Evolutionary conservation across 2,797 vertebrate species (phyloP), one percentile per base, ranked within the genome.

Genomic region (Gobio occitaniae): DNA sequence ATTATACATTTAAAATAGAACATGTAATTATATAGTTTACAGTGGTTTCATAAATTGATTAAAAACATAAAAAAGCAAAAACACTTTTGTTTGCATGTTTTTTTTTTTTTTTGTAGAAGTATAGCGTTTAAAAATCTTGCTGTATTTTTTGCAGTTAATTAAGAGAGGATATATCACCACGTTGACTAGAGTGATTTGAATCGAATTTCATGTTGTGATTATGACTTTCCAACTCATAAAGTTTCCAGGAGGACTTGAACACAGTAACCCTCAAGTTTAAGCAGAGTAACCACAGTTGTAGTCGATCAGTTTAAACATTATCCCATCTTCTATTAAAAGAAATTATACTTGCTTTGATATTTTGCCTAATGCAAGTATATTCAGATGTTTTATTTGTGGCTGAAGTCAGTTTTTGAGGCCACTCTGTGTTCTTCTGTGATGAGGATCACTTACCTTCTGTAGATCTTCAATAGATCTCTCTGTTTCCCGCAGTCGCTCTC

Each of bases 381-480:
- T n/a, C 11, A 15, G 63, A 79, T 16, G 32, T 50, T 79, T 48
- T 3, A 50, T 32, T 15, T 54, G 19, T 29, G 63, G 10, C 16
- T 50, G 4, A 71, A 59, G 17, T 29, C 29, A 38, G 7, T 48
- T 65, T 63, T 48, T 17, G 41, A 25, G 21, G 48, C 25, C 29
- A 19, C 48, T 84, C 25, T 41, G 41, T 56, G 75, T 56, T 38
- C 4, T 77, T 59, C 32, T 69, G n/a, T 32, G 36, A n/a, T 36
- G 16, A 65, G 15, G 9, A n/a, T n/a, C 32, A 63, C 83, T 76
- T 95, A 98, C 98, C 96, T 98, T 99, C 93, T 98, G 97, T 85
- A 98, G 93, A 90, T 97, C 96, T 93, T 97, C 96, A 75, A 98
- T 97, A 6, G 97, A 97, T 91, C 95, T 96, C 89, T 99, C 97